These are phyloP conservation scores for Drosophila orosa DNA, from an alignment of 1,140 invertebrate genomes.

Conservation along the genomic window DNA sequence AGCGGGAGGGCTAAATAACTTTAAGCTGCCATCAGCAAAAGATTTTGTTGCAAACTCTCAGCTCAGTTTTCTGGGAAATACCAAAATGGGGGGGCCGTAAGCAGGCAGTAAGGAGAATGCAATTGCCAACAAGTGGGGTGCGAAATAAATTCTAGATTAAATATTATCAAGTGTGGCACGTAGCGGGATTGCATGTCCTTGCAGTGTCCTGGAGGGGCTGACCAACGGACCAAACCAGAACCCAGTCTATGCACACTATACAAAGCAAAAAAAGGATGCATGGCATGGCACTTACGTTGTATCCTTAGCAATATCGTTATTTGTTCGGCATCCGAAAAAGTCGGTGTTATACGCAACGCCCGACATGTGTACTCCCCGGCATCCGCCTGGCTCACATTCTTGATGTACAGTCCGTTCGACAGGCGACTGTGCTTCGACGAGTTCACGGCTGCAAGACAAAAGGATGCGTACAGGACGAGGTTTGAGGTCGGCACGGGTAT, in stretches of 20 bases:
- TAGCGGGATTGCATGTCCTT: conserved; percentile 14
- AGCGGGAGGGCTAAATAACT: conserved; percentile 31
- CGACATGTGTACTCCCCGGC: conserved; percentile 86
- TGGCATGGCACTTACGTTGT: conserved; percentile 85
- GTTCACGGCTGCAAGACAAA: conserved; percentile 59
- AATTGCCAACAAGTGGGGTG: conserved; percentile 57
- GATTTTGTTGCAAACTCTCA: conserved; percentile 46
- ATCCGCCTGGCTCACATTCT: conserved; percentile 85
- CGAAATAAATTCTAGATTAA: conserved; percentile 64
- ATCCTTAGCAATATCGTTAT: conserved; percentile 85
- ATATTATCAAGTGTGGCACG: conserved; percentile 57
- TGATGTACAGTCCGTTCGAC: conserved; percentile 85
- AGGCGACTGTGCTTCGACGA: conserved; percentile 82
- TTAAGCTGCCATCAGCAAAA: conserved; percentile 59
- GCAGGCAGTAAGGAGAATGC: conserved; percentile 22
- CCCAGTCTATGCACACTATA: not conserved
- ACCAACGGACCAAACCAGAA: not conserved
- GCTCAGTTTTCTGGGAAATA: conserved; percentile 14
- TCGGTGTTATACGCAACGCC: conserved; percentile 85
- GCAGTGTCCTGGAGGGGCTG: conserved; percentile 4
- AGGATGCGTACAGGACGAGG: conserved; percentile 11
- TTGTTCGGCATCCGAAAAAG: conserved; percentile 84
- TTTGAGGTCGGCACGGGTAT: not conserved
- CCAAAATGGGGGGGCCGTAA: not conserved
- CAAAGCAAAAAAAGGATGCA: not conserved